These are phyloP conservation scores for Centropus unirufus DNA, from an alignment of 2,113 vertebrate species.

Conservation along the genomic window DNA sequence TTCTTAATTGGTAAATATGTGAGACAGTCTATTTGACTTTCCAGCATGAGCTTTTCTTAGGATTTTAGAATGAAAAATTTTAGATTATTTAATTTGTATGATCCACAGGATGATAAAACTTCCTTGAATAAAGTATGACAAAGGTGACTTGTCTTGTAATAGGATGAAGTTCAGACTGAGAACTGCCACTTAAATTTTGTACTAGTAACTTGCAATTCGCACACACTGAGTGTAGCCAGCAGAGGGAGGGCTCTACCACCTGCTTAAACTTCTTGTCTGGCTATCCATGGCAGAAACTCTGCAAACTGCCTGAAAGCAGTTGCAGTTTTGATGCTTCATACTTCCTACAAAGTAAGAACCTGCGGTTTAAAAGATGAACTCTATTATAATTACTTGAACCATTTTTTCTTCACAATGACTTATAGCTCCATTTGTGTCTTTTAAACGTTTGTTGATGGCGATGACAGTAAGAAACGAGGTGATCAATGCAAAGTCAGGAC, in stretches of 20 bases:
- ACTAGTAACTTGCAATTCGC: neutral
- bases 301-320: neutral
- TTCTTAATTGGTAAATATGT: neutral
- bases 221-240: neutral
- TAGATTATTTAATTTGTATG: neutral
- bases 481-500: neutral
- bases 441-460: neutral
- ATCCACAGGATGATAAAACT: neutral
- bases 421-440: neutral
- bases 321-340: rapidly evolving
- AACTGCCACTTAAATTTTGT: neutral
- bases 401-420: neutral
- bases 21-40: neutral
- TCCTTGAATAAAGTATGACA: rapidly evolving
- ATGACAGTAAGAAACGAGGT: neutral
- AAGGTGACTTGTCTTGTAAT: rapidly evolving
- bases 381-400: neutral
- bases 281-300: rapidly evolving
- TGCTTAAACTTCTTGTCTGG: neutral
- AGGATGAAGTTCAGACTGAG: rapidly evolving
- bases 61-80: neutral
- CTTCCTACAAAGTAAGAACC: neutral
- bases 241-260: neutral
- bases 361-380: neutral
- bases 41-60: neutral